These are phyloP conservation scores for Lycodopsis pacificus DNA, from an alignment of 2,797 vertebrate species.

Conservation along the genomic window DNA sequence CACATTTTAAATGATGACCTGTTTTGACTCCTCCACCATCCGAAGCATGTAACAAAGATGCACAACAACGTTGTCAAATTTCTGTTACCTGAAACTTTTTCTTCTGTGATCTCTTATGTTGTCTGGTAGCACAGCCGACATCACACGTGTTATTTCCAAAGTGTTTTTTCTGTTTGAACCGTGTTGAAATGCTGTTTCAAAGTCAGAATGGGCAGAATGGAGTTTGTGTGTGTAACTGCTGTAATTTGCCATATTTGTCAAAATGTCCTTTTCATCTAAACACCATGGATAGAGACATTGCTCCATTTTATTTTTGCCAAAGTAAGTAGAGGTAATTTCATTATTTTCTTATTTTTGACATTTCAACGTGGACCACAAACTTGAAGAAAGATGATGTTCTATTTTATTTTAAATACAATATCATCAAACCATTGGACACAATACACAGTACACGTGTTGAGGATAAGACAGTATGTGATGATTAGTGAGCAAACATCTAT, in stretches of 20 bases:
- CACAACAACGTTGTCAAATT: neutral
- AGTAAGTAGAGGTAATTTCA: neutral
- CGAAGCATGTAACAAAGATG: neutral
- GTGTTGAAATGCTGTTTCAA: neutral
- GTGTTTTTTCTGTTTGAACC: slow-evolving; percentile 2
- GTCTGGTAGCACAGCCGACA: neutral
- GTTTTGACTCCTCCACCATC: slow-evolving; percentile 36
- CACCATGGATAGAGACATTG: neutral
- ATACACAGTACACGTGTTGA: neutral
- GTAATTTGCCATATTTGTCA: slow-evolving; percentile 17
- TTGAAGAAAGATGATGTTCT: neutral
- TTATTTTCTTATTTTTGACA: slow-evolving; percentile 7
- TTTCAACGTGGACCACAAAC: neutral
- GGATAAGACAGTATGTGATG: no score
- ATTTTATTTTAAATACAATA: neutral
- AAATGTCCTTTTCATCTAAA: slow-evolving; percentile 25
- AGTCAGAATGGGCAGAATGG: neutral
- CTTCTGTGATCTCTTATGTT: neutral
- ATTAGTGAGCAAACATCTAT: no score
- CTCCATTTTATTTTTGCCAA: slow-evolving; percentile 21
- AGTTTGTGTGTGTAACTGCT: neutral
- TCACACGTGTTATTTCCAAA: neutral
- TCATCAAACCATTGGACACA: neutral
- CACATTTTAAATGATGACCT: slow-evolving; percentile 50
- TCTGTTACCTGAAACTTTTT: neutral